Evolutionary conservation across 2,888 invertebrate genomes (phyloP).

Genomic region (Tigriopus californicus): DNA sequence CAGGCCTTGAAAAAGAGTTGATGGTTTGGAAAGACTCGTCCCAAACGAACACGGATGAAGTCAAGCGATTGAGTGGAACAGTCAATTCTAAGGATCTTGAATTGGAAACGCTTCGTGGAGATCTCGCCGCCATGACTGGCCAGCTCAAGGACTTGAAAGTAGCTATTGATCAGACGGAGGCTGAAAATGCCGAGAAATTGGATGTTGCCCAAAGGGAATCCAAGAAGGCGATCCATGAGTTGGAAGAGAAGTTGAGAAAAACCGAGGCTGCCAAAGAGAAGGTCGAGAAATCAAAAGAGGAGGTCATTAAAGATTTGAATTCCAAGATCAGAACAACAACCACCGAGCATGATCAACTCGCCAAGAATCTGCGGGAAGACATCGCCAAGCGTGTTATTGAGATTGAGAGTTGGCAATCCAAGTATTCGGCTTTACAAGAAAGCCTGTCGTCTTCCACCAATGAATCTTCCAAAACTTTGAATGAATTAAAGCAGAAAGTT

Average conservation of each 20-base stretch:
- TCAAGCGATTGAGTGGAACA: constrained; percentile 29
- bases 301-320: not conserved
- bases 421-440: constrained; percentile 14
- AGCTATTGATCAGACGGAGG: constrained; percentile 24
- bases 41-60: constrained; percentile 18
- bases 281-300: constrained; percentile 3
- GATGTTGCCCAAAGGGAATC: constrained; percentile 20
- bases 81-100: constrained; percentile 23
- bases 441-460: constrained; percentile 1
- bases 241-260: not conserved
- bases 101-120: constrained; percentile 1
- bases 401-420: constrained; percentile 24
- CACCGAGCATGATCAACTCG: not conserved
- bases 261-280: not conserved
- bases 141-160: constrained; percentile 35
- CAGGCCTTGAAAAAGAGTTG: constrained; percentile 19
- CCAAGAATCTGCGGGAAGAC: not conserved
- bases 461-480: not conserved
- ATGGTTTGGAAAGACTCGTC: constrained; percentile 17
- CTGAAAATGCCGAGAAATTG: constrained; percentile 22
- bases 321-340: not conserved
- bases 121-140: constrained; percentile 28
- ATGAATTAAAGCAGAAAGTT: not conserved
- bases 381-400: constrained; percentile 24
- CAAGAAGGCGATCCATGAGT: not conserved